Evolutionary conservation across 2,797 vertebrate genomes (phyloP).

Genomic region (Sardinella longiceps): DNA sequence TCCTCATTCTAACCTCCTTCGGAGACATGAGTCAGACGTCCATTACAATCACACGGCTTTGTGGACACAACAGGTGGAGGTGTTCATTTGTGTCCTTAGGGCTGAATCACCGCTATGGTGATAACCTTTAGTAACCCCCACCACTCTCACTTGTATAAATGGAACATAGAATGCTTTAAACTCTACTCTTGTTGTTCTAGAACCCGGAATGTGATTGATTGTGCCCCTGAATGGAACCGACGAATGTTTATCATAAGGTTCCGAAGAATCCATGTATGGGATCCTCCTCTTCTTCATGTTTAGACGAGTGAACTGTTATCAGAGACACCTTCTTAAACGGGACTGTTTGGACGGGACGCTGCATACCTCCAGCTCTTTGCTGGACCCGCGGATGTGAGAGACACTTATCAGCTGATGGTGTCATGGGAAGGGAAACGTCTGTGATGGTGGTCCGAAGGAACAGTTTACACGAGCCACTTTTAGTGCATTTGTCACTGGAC

Average conservation of each 20-base stretch:
- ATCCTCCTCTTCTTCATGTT: neutral
- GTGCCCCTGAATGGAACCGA: neutral
- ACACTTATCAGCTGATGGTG: slow-evolving; percentile 7
- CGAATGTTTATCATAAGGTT: neutral
- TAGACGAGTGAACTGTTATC: neutral
- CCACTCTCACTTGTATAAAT: neutral
- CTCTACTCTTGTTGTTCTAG: neutral
- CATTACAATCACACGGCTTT: neutral
- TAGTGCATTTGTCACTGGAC: slow-evolving; percentile 2
- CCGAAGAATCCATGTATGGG: slow-evolving; percentile 11
- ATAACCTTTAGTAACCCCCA: too few relatives aligned
- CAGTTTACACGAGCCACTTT: neutral
- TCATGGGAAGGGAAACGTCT: slow-evolving; percentile 1
- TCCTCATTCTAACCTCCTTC: neutral
- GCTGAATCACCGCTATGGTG: too few relatives aligned
- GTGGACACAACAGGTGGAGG: neutral
- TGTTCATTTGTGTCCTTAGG: too few relatives aligned
- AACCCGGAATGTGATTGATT: neutral
- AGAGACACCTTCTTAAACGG: neutral
- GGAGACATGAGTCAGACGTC: neutral
- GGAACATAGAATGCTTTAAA: neutral
- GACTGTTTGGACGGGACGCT: neutral
- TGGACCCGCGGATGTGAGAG: neutral
- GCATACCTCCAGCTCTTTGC: neutral
- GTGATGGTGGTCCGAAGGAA: neutral